Base-by-base conservation (phyloP, 2,113 vertebrate species). In the Limanda limanda region DNA sequence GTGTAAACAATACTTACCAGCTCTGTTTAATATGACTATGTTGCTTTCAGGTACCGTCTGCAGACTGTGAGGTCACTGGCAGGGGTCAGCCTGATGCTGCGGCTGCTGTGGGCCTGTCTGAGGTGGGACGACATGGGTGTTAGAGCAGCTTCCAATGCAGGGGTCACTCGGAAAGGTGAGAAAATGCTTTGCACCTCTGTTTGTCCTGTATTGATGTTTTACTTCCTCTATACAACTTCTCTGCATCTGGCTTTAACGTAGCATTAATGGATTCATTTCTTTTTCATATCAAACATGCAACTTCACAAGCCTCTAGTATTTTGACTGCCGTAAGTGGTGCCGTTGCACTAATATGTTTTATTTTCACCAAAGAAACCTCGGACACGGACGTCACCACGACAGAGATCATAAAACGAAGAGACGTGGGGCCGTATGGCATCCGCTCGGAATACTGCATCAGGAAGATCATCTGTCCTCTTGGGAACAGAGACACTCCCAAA, bases 81-180 rank as follows among this genome's bases (percentile, higher is more conserved):
- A 1, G 97, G 97, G 51, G 97, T 99, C 75, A 98, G 98, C 86
- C 94, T 99, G 37, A 99, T 98, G 98, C 84, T 99, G 65, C 92
- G 98, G 64, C 94, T 99, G 52, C 92, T 99, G 58, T 99, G 98
- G 98, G 97, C 97, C 11, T 97, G 97, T 79, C 94, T 99, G 58
- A 92, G 97, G 67, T 99, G 98, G 98, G 98, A 99, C 65, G 98
- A 99, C 86, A 99, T 99, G 98, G 96, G 95, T 2, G 96, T 98
- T 15, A 99, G 99, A 87, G 96, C 98, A 13, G 97, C 97, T 15
- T 90, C 97, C 12, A 94, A 95, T 20, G 97, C 95, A 3, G 96
- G 97, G 71, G 96, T 96, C 3, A 98, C 98, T 0, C 95, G 98
- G 27, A 99, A 98, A 95, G 97, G 98, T 99, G 24, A 92, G 57